Conservation (phyloP, 2,797 vertebrate genomes). For the Thalassophryne amazonica region DNA sequence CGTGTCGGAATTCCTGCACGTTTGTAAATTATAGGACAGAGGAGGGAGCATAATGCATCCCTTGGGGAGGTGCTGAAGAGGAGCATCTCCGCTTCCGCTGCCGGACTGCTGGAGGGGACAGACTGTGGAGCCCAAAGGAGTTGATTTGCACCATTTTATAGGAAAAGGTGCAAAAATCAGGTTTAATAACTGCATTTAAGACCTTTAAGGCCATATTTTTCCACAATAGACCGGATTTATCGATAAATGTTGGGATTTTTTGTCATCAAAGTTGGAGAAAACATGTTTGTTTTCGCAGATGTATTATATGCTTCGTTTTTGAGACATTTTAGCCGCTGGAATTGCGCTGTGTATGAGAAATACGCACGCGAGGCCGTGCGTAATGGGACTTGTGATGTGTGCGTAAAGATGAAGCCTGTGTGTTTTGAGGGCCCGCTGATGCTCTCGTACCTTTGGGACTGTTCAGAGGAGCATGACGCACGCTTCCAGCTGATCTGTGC, state of each 20-base stretch:
- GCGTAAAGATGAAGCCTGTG: no score
- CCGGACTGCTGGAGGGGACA: constrained; percentile 46
- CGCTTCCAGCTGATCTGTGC: background rate
- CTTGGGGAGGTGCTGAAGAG: constrained; percentile 47
- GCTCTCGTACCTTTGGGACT: background rate
- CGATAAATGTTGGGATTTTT: no score
- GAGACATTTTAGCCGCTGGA: no score
- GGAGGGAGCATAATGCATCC: constrained; percentile 63
- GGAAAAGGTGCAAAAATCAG: background rate
- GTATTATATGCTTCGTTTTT: no score
- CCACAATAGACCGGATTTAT: background rate
- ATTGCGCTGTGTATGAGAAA: no score
- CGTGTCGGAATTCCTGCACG: constrained; percentile 72
- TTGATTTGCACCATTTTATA: constrained; percentile 1
- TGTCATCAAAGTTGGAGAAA: no score
- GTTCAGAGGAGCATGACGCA: background rate
- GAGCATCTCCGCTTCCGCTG: constrained; percentile 38
- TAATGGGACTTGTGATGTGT: no score
- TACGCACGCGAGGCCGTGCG: no score
- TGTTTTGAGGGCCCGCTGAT: background rate
- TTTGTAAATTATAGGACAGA: constrained; percentile 54
- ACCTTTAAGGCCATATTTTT: background rate
- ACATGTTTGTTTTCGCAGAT: no score
- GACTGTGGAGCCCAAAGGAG: constrained; percentile 27
- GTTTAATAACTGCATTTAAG: background rate